Evolutionary conservation across 2,888 invertebrate genomes (phyloP).

Genomic region (Yponomeuta evonymella): DNA sequence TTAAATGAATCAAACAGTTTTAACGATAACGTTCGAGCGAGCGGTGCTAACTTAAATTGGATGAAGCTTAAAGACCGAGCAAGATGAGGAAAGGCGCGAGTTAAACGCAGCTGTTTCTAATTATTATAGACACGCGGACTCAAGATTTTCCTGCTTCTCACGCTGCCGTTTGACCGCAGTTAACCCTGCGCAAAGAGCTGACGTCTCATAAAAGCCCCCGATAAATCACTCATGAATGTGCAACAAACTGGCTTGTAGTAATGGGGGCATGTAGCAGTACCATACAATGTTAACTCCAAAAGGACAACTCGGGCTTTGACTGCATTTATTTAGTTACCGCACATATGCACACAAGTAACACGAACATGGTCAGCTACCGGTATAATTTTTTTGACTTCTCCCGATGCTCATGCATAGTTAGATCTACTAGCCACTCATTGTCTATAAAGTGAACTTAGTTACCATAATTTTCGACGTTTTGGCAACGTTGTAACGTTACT

Average conservation of each 20-base stretch:
- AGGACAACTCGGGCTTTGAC: background rate
- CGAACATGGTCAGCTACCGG: no score
- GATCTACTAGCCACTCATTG: no score
- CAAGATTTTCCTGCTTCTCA: background rate
- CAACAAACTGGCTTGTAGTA: constrained; percentile 3
- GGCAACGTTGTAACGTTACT: no score
- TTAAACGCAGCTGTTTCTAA: background rate
- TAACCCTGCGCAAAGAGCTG: background rate
- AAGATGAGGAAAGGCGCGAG: background rate
- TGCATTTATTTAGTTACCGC: background rate
- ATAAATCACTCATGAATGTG: background rate
- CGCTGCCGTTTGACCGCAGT: background rate
- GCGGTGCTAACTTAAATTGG: background rate
- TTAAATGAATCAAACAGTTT: constrained; percentile 3
- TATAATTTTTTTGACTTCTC: no score
- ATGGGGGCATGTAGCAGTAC: background rate
- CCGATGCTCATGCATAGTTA: no score
- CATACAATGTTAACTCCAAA: background rate
- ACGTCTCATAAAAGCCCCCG: background rate
- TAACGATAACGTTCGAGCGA: background rate
- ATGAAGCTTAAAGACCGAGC: background rate
- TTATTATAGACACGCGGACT: background rate
- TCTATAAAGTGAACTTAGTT: no score
- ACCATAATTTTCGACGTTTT: no score
- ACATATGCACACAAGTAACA: no score